These are phyloP conservation scores for Nycticryphes semicollaris DNA, from an alignment of 2,113 vertebrate species.

Conservation along the genomic window DNA sequence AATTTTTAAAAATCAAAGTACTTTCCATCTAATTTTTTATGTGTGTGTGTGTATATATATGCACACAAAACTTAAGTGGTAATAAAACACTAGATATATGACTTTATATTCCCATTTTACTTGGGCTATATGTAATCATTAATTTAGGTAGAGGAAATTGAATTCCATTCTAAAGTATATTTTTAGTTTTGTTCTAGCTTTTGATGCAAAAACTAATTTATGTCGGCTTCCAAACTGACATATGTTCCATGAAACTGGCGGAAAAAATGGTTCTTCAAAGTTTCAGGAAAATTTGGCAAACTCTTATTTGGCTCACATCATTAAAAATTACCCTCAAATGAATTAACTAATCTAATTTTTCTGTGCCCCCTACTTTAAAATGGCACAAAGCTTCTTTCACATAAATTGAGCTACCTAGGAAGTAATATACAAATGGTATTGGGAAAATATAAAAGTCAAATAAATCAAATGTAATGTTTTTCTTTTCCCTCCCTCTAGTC, in stretches of 20 bases:
- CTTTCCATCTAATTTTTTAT: neutral
- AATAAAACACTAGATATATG: neutral
- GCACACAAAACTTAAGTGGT: neutral
- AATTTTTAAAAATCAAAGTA: neutral
- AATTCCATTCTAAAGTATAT: neutral
- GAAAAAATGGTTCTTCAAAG: neutral
- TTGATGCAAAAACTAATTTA: neutral
- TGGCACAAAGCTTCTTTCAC: neutral
- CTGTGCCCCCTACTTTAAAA: neutral
- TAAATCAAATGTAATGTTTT: neutral
- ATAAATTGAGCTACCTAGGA: neutral
- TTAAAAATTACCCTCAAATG: neutral
- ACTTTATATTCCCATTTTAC: neutral
- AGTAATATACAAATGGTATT: neutral
- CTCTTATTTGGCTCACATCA: neutral
- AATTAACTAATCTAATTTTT: neutral
- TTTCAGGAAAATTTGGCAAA: neutral
- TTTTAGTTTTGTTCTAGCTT: neutral
- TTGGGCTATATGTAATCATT: neutral
- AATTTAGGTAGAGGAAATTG: neutral
- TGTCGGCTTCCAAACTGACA: neutral
- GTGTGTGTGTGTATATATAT: neutral
- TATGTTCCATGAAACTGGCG: neutral
- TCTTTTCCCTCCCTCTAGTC: neutral
- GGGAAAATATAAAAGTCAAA: neutral